Base-by-base conservation (phyloP, 2,797 vertebrate genomes). In the Tinamus major region DNA sequence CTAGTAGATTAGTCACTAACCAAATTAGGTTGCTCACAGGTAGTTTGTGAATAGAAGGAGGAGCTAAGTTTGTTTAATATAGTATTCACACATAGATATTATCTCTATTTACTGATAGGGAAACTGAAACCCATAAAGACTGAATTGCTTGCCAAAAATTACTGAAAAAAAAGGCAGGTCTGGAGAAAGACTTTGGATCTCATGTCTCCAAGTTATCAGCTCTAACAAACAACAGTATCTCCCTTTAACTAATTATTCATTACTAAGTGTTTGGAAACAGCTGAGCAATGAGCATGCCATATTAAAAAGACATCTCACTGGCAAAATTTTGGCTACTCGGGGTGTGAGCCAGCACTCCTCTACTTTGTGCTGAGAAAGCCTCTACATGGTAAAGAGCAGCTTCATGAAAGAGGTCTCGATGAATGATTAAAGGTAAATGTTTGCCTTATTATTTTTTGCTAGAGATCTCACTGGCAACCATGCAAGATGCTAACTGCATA, bases 371-470 rank as follows among this genome's bases (percentile, higher is more conserved):
- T 74, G 39, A 70, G 42, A 51, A 33, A 37, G 21, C 17, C 31
- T 81, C 13, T 80, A 13, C 20, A 70, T 17, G 26, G 48, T 59
- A 87, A 86, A 92, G 48, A 91, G 18, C 83, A 91, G 44, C 82
- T 92, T 42, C 41, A 42, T 15, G 41, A 42, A 42, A 42, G 41
- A 42, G 63, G 19, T 87, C 61, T 91, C 69, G 70, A 51, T 20
- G 79, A 74, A 76, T 46, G 79, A 87, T 59, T 92, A 85, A 93
- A 96, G 63, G 79, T 91, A 76, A 91, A 91, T 13, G 67, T 64
- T 17, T 61, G 29, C 74, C 88, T 85, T 92, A 51, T 69, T 81
- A 72, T 63, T 89, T 46, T 95, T 88, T 94, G 67, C 48, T 70
- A 46, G 29, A 81, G 63, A 81, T 74, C 68, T 74, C 79, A 55